Conservation (phyloP, 2,113 vertebrate species). For the Nyctibius bracteatus region DNA sequence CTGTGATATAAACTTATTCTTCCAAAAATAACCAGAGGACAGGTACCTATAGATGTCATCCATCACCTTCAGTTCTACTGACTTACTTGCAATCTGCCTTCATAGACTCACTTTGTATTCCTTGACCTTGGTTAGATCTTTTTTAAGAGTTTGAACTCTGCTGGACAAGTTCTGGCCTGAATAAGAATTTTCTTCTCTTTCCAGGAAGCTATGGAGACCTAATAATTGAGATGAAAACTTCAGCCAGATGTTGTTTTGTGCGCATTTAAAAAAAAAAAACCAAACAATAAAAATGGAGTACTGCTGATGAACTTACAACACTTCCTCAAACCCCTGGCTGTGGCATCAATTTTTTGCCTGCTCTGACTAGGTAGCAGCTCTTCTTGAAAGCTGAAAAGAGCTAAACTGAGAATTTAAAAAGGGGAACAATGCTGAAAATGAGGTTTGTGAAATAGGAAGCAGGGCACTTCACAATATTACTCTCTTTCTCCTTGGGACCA, state of each 20-base stretch:
- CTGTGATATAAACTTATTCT: slow-evolving; percentile 54
- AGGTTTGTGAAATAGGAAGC: not conserved
- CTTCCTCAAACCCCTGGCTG: not conserved
- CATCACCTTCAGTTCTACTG: slow-evolving; percentile 68
- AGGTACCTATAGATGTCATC: slow-evolving; percentile 59
- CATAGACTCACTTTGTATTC: slow-evolving; percentile 9
- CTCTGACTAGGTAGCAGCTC: not conserved
- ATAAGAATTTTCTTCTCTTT: slow-evolving; percentile 14
- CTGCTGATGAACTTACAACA: not conserved
- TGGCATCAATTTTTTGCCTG: not conserved
- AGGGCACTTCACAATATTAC: accelerated
- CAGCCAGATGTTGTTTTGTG: not conserved
- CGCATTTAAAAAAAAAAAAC: not conserved
- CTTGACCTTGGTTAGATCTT: slow-evolving; percentile 38
- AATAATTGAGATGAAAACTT: not conserved
- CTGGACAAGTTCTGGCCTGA: not conserved
- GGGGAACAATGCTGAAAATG: not conserved
- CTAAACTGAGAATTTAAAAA: not conserved
- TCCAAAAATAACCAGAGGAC: slow-evolving; percentile 61
- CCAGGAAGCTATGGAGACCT: not conserved
- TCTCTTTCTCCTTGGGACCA: not conserved
- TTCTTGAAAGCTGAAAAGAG: not conserved
- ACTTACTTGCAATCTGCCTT: slow-evolving; percentile 45
- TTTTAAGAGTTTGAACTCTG: slow-evolving; percentile 5
- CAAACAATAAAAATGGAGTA: not conserved